Evolutionary conservation across 2,888 invertebrate species (phyloP), one percentile per base, ranked within the genome.

Genomic region (Ernsta delagoae): DNA sequence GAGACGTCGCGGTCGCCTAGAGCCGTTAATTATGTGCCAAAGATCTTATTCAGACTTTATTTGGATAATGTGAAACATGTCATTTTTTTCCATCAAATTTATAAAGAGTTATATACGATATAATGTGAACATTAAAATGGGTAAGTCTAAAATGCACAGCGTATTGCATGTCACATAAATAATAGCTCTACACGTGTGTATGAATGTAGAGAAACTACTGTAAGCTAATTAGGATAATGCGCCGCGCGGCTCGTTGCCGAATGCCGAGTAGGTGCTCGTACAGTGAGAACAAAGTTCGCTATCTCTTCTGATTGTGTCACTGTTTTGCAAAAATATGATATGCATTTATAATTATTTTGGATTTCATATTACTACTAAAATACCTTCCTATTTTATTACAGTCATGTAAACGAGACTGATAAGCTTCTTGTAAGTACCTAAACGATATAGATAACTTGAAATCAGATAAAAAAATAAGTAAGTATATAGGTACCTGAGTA

Each of bases 201-300:
- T 4, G 43, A 66, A 53, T 43, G 53, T 60, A 60, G 53, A 53
- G 41, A 41, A 53, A 59, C 59, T 65, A 60, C 66, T 60, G 66
- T 50, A 72, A 77, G 78, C 82, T 88, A 88, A 89, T 89, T 88
- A 87, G 84, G 82, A 85, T 88, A 88, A 88, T 88, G 86, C 78
- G 77, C 75, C 74, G 76, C 75, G 79, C 79, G 77, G 78, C 34
- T 12, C 41, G 65, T 12, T 11, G 75, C 76, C 77, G 76, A 24
- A 24, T 6, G 39, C 8, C 8, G 78, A 78, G 79, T 82, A 83
- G 83, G 81, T 83, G 85, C 79, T 79, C 77, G 78, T 79, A 83
- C 81, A 67, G 16, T 9, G 85, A 84, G 85, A 82, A 79, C 75
- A 76, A 77, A 85, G 88, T 24, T 24, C 24, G 24, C 24, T 3